A percentile compares a stretch with the other conserved stretches of the same genome.
Conservation (phyloP, 2,797 vertebrate species). For the Crenichthys baileyi region DNA sequence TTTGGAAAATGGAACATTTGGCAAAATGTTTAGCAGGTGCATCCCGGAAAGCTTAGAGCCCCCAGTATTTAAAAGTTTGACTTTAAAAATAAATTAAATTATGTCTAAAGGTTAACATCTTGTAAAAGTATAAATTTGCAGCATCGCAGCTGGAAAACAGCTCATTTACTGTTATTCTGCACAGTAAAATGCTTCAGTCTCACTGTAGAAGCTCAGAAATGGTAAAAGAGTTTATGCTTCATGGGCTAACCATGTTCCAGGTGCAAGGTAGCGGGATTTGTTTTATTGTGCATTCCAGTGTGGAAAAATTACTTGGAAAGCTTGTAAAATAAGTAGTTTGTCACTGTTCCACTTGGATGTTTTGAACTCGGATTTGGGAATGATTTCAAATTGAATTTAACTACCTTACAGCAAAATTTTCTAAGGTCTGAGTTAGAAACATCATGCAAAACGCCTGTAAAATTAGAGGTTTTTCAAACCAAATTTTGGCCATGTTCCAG, state of each 20-base stretch:
- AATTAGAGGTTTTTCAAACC: too few relatives aligned
- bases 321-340: too few relatives aligned
- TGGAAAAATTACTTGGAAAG: too few relatives aligned
- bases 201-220: neutral
- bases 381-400: too few relatives aligned
- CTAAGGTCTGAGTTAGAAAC: too few relatives aligned
- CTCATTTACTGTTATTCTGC: neutral
- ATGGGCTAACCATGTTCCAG: neutral
- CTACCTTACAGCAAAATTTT: too few relatives aligned
- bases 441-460: too few relatives aligned
- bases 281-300: too few relatives aligned
- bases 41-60: neutral
- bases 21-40: neutral
- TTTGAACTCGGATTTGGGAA: too few relatives aligned
- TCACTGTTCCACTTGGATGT: too few relatives aligned
- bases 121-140: neutral
- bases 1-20: neutral
- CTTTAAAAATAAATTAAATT: neutral
- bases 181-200: neutral
- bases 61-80: neutral
- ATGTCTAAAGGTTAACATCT: neutral
- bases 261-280: too few relatives aligned
- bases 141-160: neutral
- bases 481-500: too few relatives aligned
- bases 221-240: neutral